A percentile compares a stretch with the other conserved stretches of the same genome.
These are phyloP conservation scores for Aphidius colemani DNA, from an alignment of 2,888 invertebrate genomes.

Conservation along the genomic window DNA sequence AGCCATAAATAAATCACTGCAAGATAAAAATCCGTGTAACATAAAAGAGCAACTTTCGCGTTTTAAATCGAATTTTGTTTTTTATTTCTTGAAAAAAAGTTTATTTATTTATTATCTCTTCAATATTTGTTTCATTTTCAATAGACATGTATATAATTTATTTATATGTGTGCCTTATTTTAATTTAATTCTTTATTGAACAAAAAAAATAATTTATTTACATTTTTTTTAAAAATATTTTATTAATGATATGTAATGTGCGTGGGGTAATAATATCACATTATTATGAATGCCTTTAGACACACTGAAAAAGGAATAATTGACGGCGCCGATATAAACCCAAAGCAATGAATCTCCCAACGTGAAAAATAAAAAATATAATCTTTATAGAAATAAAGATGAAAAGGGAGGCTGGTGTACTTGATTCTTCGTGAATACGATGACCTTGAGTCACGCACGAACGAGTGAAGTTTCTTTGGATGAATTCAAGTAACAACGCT, in stretches of 20 bases:
- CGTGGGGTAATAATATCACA: too few species aligned
- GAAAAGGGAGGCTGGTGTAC: not conserved
- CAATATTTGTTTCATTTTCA: not conserved
- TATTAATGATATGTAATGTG: too few species aligned
- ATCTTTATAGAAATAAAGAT: not conserved
- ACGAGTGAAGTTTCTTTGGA: constrained; percentile 18
- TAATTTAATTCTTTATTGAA: too few species aligned
- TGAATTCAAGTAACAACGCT: constrained; percentile 30
- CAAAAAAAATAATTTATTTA: too few species aligned
- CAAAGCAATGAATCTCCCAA: not conserved
- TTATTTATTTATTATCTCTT: not conserved
- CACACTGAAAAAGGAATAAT: not conserved
- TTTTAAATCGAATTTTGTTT: constrained; percentile 12
- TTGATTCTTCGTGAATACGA: constrained; percentile 28
- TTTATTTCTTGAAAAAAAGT: not conserved
- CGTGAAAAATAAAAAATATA: constrained; percentile 2
- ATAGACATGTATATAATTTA: too few species aligned
- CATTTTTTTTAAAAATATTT: too few species aligned
- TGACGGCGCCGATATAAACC: not conserved
- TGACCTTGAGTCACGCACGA: constrained; percentile 48
- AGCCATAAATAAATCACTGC: constrained; percentile 21
- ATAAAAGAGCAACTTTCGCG: constrained; percentile 9
- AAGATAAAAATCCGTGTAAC: constrained; percentile 27
- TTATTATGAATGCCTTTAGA: too few species aligned
- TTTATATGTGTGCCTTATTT: too few species aligned